A percentile compares a stretch with the other conserved stretches of the same genome.
These are phyloP conservation scores for Toxotes chatareus DNA, from an alignment of 2,113 vertebrate species.

Conservation along the genomic window DNA sequence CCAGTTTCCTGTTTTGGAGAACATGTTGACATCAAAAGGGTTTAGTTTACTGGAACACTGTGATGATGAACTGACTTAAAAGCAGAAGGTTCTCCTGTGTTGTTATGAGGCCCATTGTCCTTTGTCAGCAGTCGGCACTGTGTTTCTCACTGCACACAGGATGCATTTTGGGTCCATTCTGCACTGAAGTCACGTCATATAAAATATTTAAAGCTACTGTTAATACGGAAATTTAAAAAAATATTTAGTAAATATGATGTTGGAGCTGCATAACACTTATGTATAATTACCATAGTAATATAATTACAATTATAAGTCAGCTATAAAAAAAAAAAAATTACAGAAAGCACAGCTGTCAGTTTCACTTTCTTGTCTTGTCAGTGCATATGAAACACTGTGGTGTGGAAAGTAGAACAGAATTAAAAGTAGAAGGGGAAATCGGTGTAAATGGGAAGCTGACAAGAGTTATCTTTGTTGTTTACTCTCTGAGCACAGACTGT, in stretches of 20 bases:
- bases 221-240: background rate
- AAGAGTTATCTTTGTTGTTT: slow-evolving; percentile 79
- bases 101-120: slow-evolving; percentile 62
- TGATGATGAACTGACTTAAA: slow-evolving; percentile 68
- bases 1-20: slow-evolving; percentile 77
- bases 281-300: background rate
- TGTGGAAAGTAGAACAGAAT: slow-evolving; percentile 67
- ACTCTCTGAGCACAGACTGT: slow-evolving; percentile 59
- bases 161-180: slow-evolving; percentile 43
- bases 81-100: slow-evolving; percentile 67
- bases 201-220: background rate
- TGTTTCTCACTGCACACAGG: slow-evolving; percentile 52
- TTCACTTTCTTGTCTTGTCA: slow-evolving; percentile 62
- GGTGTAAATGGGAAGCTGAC: slow-evolving; percentile 76
- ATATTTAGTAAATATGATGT: background rate
- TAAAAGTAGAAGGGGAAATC: slow-evolving; percentile 71
- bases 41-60: slow-evolving; percentile 62
- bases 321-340: background rate
- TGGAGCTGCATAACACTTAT: background rate
- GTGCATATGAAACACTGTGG: slow-evolving; percentile 26
- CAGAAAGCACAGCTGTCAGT: slow-evolving; percentile 38
- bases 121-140: slow-evolving; percentile 51
- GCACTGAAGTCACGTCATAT: slow-evolving; percentile 21
- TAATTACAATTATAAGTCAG: background rate
- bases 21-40: slow-evolving; percentile 64